Evolutionary conservation across 2,113 vertebrate genomes (phyloP).

Genomic region (Trachemys scripta): DNA sequence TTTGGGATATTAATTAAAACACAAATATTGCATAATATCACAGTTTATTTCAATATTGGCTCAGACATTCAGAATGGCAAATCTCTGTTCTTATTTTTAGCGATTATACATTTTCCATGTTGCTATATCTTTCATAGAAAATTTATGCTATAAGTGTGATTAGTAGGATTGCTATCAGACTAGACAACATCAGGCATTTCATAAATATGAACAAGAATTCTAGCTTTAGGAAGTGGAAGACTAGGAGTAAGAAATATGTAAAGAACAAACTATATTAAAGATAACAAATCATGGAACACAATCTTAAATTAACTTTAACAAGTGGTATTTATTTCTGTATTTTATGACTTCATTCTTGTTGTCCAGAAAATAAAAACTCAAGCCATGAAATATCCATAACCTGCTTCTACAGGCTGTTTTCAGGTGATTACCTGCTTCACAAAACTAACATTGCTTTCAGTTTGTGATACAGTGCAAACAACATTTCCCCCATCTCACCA

Average conservation of each 20-base stretch:
- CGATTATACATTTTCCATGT: neutral
- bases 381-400: neutral
- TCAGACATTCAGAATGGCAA: neutral
- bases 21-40: neutral
- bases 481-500: neutral
- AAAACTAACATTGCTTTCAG: fast-evolving
- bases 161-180: neutral
- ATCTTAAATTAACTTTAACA: neutral
- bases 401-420: neutral
- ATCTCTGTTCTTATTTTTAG: neutral
- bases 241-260: neutral
- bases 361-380: neutral
- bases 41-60: neutral
- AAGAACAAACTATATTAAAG: neutral
- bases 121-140: neutral
- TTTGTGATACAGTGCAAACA: neutral
- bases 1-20: neutral
- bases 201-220: neutral
- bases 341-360: neutral
- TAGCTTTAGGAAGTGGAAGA: neutral
- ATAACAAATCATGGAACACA: neutral
- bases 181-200: neutral
- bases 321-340: neutral
- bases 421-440: neutral
- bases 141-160: neutral